phyloP scores from a whole-genome alignment of 2,888 invertebrate genomes.

The Dryococelus australis region DNA sequence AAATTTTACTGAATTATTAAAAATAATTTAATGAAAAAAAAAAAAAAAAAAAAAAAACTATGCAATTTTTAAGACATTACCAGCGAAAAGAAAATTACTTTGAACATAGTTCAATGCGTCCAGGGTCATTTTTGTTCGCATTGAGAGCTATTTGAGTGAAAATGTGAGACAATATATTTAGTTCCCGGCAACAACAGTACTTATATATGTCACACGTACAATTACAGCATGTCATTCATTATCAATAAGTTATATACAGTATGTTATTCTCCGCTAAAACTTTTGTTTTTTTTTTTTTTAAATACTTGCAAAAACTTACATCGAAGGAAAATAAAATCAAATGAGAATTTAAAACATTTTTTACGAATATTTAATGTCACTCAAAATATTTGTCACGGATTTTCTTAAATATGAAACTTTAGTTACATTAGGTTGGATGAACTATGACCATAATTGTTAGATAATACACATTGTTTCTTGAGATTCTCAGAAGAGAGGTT shows the following conservation, averaged over 20 bases:
- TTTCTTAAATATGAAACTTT: not conserved
- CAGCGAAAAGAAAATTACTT: not conserved
- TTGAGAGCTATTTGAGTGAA: not conserved
- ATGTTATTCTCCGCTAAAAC: not conserved
- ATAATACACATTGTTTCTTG: not conserved
- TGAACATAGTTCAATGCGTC: constrained; percentile 6
- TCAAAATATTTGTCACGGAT: not conserved
- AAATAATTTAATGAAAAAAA: not conserved
- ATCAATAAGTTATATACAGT: not conserved
- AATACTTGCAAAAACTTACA: not conserved
- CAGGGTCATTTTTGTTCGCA: constrained; percentile 25
- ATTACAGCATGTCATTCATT: constrained; percentile 30
- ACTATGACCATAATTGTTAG: not conserved
- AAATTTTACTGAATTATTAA: not conserved
- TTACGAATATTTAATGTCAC: not conserved
- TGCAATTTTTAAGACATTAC: not conserved
- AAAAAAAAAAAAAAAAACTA: not conserved
- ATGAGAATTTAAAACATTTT: not conserved
- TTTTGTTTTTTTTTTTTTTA: not conserved
- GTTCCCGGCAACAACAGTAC: not conserved
- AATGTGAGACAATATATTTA: not conserved
- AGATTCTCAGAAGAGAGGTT: no score
- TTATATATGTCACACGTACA: constrained; percentile 27
- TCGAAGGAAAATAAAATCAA: not conserved
- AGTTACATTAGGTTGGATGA: not conserved